Base-by-base conservation (phyloP, 2,888 invertebrate species). In the Diarsia dahlii region DNA sequence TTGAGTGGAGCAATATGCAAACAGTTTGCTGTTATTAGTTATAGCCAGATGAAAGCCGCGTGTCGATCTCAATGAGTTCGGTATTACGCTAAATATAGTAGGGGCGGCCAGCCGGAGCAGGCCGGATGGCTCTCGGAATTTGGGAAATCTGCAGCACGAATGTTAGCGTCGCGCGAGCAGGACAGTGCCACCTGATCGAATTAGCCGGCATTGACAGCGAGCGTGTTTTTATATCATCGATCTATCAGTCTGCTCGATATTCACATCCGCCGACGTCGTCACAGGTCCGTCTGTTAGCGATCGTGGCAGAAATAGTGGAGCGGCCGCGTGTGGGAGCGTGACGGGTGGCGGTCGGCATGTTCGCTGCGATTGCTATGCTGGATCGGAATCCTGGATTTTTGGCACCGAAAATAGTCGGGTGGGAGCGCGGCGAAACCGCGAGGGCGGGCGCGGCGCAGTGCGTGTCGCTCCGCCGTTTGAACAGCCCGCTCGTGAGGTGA, bases 381-480 rank as follows among this genome's bases (percentile, higher is more conserved):
- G 93, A 93, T 94, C 88, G 94, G 94, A 95, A 95, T 95, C 94
- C 94, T 94, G 95, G 94, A 95, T 95, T 96, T 95, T 96, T 96
- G 96, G 95, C 96, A 95, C 96, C 96, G 93, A 96, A 96, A 96
- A 96, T 96, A 96, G 96, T 94, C 94, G 93, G 93, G 95, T 94
- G 95, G 94, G 94, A 93, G 94, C 92, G 94, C 93, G 93, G 93
- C 87, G 90, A 88, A 89, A 90, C 88, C 88, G 89, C 92, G 91
- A 91, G 94, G 94, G 94, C 93, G 93, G 94, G 93, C 92, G 92
- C 92, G 91, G 92, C 94, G 94, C 96, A 96, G 96, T 96, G 96
- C 96, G 96, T 94, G 96, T 94, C 96, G 96, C 96, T 96, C 96
- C 96, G 96, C 96, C 96, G 96, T 95, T 93, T 94, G 94, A 96